Conservation (phyloP, 2,797 vertebrate species). For the Brachyalestes nurse region DNA sequence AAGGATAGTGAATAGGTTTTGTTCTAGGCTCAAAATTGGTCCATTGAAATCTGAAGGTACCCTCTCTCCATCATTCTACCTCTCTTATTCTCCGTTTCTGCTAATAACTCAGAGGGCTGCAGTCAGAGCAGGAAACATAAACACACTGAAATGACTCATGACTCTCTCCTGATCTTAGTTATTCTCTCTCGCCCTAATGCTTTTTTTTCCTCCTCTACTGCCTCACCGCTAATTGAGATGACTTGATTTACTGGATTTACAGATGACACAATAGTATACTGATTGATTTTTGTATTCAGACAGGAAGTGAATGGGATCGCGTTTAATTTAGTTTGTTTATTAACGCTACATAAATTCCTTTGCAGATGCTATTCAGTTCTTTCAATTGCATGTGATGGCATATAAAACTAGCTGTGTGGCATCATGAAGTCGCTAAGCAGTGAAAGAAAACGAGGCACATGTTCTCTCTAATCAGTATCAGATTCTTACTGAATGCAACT, state of each 20-base stretch:
- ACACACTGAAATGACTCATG: constrained; percentile 45
- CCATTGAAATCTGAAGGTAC: constrained; percentile 35
- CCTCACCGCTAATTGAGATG: constrained; percentile 41
- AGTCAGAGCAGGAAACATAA: constrained; percentile 22
- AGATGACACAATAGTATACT: constrained; percentile 1
- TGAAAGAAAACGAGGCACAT: constrained; percentile 3
- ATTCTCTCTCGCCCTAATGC: not conserved
- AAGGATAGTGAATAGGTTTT: constrained; percentile 51
- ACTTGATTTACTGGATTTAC: constrained; percentile 24
- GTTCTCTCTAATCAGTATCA: constrained; percentile 15
- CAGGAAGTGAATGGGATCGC: not conserved
- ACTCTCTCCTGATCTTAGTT: constrained; percentile 38
- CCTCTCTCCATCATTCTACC: not conserved
- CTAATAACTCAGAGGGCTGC: constrained; percentile 25
- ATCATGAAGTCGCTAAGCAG: constrained; percentile 26
- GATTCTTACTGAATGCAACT: constrained; percentile 15
- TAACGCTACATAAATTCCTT: constrained; percentile 39
- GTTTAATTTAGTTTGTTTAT: constrained; percentile 34
- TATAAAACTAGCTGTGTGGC: constrained; percentile 5
- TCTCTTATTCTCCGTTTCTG: not conserved
- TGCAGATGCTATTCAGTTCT: constrained; percentile 33
- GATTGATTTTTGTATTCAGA: constrained; percentile 22
- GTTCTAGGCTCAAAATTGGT: constrained; percentile 45
- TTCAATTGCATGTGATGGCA: constrained; percentile 36
- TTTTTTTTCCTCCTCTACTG: not conserved